Evolutionary conservation across 2,113 vertebrate genomes (phyloP), one percentile per base, ranked within the genome.

Genomic region (Rhinoderma darwinii): DNA sequence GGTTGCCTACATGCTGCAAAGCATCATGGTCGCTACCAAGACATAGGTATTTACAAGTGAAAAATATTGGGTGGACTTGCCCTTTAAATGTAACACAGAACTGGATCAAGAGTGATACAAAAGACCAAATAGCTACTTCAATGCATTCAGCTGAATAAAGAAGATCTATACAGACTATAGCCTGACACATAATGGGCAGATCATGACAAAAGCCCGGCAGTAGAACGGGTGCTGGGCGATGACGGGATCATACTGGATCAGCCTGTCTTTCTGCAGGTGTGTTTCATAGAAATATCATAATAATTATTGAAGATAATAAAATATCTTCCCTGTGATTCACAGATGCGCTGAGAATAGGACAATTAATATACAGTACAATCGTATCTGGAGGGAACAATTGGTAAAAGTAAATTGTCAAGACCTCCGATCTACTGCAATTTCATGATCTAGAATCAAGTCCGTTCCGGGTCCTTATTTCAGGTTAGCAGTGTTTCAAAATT

Each of bases 271-370:
- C 39, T 30, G 43, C 74, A 17, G 41, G 41, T 25, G 5, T 47
- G 72, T 41, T 5, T 73, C 22, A 76, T 76, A 76, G 74, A 50
- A 50, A 18, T 47, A 17, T 51, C 43, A 50, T 77, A 30, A 77
- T 14, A 44, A 75, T 15, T 44, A n/a, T 27, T 47, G 8, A 27
- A 50, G 44, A 32, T 51, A 32, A 72, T 5, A 72, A 22, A 32
- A 77, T 51, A 50, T 32, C 44, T 50, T 20, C 27, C 27, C 11
- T 0, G 17, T 77, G 41, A 50, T 77, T 77, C 68, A 72, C 20
- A 11, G 72, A 39, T 44, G 14, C 14, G 27, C 63, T 17, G 44
- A 50, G 43, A 32, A 32, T 1, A 30, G n/a, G 6, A 4, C 37
- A 47, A 15, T 5, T 22, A 10, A 27, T 27, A 30, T 22, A 44